Conservation (phyloP, 2,113 vertebrate species). For the Grallaria varia region DNA sequence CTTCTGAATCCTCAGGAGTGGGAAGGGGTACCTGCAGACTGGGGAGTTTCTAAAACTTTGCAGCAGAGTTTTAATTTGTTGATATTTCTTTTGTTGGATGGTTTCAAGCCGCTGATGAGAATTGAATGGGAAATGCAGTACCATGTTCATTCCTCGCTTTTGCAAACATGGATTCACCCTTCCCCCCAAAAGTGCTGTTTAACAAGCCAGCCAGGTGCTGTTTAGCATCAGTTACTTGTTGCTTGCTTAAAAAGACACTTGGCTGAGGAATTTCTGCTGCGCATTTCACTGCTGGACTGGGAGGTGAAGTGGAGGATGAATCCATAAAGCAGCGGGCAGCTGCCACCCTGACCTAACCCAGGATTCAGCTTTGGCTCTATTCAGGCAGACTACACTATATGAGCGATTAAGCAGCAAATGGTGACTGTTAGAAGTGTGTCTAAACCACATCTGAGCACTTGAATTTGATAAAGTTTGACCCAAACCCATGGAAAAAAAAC, state of each 20-base stretch:
- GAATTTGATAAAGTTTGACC: background rate
- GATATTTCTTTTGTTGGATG: background rate
- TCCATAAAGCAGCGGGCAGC: background rate
- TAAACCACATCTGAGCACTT: conserved; percentile 35
- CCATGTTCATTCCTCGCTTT: background rate
- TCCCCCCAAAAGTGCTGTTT: background rate
- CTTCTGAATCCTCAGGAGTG: background rate
- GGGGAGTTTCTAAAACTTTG: background rate
- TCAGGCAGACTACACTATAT: background rate
- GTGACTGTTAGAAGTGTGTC: background rate
- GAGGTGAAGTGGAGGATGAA: background rate
- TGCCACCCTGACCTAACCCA: background rate
- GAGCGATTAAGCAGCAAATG: conserved; percentile 35
- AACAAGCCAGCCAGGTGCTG: background rate
- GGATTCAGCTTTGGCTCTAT: background rate
- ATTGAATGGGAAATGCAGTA: background rate
- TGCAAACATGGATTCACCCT: background rate
- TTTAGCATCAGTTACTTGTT: background rate
- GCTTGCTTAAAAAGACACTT: background rate
- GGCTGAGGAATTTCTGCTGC: background rate
- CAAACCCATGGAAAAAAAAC: background rate
- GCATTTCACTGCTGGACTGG: background rate
- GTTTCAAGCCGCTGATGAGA: background rate
- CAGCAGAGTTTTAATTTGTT: background rate
- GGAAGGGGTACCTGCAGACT: background rate